phyloP scores from a whole-genome alignment of 2,113 vertebrate species.

The Willisornis vidua region DNA sequence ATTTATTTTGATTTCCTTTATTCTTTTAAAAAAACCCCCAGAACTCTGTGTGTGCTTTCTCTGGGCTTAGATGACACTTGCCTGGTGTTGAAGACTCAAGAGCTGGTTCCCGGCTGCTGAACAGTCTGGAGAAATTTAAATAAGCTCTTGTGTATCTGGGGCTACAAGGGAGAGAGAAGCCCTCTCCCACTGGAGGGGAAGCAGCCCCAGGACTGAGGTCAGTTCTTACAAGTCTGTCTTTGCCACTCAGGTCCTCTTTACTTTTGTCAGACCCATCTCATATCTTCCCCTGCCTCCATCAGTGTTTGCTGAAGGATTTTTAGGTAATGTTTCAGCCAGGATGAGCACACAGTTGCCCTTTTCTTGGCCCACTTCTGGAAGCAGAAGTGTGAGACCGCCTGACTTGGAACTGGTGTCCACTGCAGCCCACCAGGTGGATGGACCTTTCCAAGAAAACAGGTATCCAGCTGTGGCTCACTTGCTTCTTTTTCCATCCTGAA shows the following conservation, averaged over 20 bases:
- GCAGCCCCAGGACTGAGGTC: neutral
- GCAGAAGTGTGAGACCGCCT: neutral
- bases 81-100: neutral
- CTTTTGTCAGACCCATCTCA: neutral
- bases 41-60: neutral
- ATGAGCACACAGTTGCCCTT: neutral
- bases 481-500: neutral
- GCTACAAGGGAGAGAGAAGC: neutral
- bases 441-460: neutral
- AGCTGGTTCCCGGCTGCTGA: neutral
- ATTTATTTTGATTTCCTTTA: constrained; percentile 56
- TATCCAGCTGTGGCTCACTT: accelerated
- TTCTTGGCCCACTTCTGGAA: neutral
- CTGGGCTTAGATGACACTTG: neutral
- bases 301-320: neutral
- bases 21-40: neutral
- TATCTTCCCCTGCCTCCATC: neutral
- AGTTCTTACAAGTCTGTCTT: neutral
- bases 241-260: neutral
- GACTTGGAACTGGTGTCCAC: neutral
- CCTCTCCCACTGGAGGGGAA: neutral
- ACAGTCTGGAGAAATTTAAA: neutral
- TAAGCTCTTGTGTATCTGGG: accelerated
- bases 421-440: neutral
- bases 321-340: neutral